phyloP scores from a whole-genome alignment of 2,888 invertebrate genomes.

The Agrotis exclamationis region DNA sequence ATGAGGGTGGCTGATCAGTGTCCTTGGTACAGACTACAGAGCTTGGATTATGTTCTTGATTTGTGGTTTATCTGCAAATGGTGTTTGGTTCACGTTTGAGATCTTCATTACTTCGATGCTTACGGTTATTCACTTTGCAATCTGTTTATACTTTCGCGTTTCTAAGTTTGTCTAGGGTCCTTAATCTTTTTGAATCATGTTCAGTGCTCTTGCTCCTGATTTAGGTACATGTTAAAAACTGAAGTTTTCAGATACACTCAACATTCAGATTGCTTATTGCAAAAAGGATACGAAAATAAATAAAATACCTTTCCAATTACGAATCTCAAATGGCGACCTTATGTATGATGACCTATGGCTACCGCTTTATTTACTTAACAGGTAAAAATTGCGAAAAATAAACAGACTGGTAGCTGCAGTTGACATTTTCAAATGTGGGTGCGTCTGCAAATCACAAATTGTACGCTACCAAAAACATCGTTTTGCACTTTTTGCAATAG shows the following conservation, averaged over 20 bases:
- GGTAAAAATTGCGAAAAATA: conserved; percentile 42
- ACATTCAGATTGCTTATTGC: too few species aligned
- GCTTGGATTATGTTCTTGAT: conserved; percentile 7
- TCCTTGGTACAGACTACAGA: conserved; percentile 35
- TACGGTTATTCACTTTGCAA: background rate
- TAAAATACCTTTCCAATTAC: background rate
- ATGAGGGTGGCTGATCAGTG: conserved; percentile 50
- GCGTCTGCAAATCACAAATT: conserved; percentile 37
- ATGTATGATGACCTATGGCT: conserved; percentile 25
- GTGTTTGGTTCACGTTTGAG: conserved; percentile 3
- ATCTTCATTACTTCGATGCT: background rate
- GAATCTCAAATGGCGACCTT: background rate
- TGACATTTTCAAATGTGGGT: conserved; percentile 52
- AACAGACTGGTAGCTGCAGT: conserved; percentile 28
- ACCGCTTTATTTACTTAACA: conserved; percentile 19
- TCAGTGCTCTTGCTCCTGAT: too few species aligned
- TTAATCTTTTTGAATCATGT: too few species aligned
- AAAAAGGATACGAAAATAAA: too few species aligned
- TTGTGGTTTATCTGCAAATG: conserved; percentile 11
- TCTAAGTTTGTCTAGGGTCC: too few species aligned
- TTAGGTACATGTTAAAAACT: too few species aligned
- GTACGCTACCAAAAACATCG: conserved; percentile 30
- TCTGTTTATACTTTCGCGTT: background rate
- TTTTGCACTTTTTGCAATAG: conserved; percentile 52
- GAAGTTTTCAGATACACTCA: too few species aligned